phyloP scores from a whole-genome alignment of 2,113 vertebrate genomes.

The Aegotheles bennettii region DNA sequence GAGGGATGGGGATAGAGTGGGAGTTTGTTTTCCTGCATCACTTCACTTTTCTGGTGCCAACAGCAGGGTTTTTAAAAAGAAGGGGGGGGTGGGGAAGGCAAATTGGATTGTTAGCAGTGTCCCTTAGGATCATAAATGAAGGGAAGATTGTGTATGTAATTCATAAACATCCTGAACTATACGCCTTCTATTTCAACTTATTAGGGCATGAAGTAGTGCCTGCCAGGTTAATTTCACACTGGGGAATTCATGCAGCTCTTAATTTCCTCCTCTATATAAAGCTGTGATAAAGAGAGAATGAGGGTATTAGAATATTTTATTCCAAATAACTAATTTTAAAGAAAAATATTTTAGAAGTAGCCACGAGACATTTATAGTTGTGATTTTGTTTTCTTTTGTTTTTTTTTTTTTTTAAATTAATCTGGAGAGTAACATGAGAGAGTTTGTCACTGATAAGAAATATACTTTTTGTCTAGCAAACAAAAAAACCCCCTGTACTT shows the following conservation, averaged over 20 bases:
- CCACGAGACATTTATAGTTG: background rate
- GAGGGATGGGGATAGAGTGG: background rate
- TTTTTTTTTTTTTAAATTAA: background rate
- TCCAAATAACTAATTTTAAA: background rate
- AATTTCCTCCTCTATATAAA: conserved; percentile 29
- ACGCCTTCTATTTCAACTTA: conserved; percentile 42
- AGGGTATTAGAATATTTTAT: conserved; percentile 1
- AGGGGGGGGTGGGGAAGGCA: background rate
- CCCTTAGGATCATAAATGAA: conserved; percentile 42
- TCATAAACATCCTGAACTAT: conserved; percentile 50
- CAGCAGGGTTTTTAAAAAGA: background rate
- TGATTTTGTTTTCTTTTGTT: too few species aligned
- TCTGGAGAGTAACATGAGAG: background rate
- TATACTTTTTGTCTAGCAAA: background rate
- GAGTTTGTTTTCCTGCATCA: conserved; percentile 30
- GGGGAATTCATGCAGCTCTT: conserved; percentile 11
- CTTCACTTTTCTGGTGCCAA: background rate
- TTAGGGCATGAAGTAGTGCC: conserved; percentile 56
- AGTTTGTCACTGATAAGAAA: background rate
- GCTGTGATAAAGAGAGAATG: background rate
- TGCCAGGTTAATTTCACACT: conserved; percentile 46
- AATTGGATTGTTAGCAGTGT: conserved; percentile 25
- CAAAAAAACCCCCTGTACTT: conserved; percentile 3
- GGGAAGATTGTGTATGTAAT: conserved; percentile 29
- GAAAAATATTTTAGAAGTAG: background rate